Percentiles rank a stretch among this genome's conserved stretches.
phyloP scores from a whole-genome alignment of 2,888 invertebrate genomes.

The Andrena minutula region DNA sequence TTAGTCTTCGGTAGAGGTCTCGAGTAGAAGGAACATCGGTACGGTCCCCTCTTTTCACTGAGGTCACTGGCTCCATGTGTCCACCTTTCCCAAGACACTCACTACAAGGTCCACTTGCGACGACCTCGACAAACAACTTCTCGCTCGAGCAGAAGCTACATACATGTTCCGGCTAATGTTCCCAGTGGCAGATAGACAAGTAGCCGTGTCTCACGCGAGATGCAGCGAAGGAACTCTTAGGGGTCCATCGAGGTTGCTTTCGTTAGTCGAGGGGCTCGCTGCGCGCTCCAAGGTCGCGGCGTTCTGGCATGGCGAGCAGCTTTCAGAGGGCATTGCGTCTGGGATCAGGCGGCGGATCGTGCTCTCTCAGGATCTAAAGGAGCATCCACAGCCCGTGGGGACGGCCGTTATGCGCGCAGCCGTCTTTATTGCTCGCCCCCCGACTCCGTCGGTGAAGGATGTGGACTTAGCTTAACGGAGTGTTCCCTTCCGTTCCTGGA shows the following conservation, averaged over 20 bases:
- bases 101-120: too few relatives aligned
- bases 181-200: background rate
- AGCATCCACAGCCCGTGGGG: slow-evolving; percentile 37
- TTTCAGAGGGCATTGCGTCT: slow-evolving; percentile 42
- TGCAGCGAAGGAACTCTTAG: slow-evolving; percentile 11
- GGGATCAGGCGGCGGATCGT: slow-evolving; percentile 37
- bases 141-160: background rate
- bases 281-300: slow-evolving; percentile 10
- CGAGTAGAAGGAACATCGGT: too few relatives aligned
- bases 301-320: slow-evolving; percentile 32
- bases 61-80: too few relatives aligned
- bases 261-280: slow-evolving; percentile 21
- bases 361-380: slow-evolving; percentile 44
- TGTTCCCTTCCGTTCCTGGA: slow-evolving; percentile 53
- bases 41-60: too few relatives aligned
- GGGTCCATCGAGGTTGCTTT: slow-evolving; percentile 5
- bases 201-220: background rate
- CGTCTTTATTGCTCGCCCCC: slow-evolving; percentile 53
- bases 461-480: slow-evolving; percentile 64
- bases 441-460: slow-evolving; percentile 46
- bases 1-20: too few relatives aligned
- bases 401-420: slow-evolving; percentile 37
- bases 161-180: background rate
- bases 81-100: too few relatives aligned
- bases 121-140: background rate